Conservation (phyloP, 2,113 vertebrate species). For the Delphinapterus leucas region DNA sequence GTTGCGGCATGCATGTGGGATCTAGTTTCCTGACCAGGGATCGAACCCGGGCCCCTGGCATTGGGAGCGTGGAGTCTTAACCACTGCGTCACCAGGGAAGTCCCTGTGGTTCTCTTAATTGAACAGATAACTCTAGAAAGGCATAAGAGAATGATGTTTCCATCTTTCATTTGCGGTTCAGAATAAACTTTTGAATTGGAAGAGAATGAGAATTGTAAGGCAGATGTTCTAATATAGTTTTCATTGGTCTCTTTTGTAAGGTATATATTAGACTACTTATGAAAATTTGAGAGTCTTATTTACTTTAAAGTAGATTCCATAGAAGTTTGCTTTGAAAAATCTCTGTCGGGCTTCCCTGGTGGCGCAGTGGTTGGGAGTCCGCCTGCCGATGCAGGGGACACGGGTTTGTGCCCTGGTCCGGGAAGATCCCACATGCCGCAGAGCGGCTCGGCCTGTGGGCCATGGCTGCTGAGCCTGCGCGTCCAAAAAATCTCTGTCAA, state of each 20-base stretch:
- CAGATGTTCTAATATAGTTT: neutral
- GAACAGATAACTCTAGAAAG: neutral
- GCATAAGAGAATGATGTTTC: neutral
- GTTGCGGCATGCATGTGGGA: neutral
- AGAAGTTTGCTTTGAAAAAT: conserved; percentile 3
- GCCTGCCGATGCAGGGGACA: too few species aligned
- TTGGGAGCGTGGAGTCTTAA: neutral
- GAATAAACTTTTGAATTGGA: neutral
- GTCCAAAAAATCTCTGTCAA: neutral
- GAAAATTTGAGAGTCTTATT: neutral
- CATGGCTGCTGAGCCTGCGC: too few species aligned
- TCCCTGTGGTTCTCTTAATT: neutral
- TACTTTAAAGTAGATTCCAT: neutral
- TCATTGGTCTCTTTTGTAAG: neutral
- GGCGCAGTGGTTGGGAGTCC: too few species aligned
- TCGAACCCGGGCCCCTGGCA: neutral
- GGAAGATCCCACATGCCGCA: too few species aligned
- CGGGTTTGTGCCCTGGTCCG: too few species aligned
- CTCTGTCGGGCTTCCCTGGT: neutral
- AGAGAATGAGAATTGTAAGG: neutral
- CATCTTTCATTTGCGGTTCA: neutral
- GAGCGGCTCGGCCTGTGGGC: too few species aligned
- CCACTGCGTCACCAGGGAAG: neutral
- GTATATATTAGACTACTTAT: neutral
- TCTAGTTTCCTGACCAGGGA: neutral